phyloP scores from a whole-genome alignment of 2,888 invertebrate species.

The Toxonevra muliebris region DNA sequence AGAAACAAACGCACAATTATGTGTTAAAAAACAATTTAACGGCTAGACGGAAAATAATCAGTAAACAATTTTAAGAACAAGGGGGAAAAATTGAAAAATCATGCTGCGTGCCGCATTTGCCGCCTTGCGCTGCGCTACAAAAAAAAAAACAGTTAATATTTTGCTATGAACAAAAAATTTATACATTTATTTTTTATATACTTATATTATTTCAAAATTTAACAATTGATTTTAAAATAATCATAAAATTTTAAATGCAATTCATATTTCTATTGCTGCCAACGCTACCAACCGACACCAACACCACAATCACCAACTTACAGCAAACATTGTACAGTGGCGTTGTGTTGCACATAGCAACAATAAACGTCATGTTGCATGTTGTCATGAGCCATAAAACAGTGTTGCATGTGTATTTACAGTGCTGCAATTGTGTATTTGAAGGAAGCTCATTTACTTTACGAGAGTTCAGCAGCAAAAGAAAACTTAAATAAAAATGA shows the following conservation, averaged over 20 bases:
- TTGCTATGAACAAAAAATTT: too few species aligned
- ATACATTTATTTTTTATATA: too few species aligned
- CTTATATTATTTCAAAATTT: too few species aligned
- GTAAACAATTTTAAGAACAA: slow-evolving; percentile 10
- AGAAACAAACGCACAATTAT: too few species aligned
- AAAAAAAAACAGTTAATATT: slow-evolving; percentile 19
- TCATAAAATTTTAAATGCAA: too few species aligned
- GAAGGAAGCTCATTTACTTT: not conserved
- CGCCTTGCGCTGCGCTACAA: not conserved
- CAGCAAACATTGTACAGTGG: not conserved
- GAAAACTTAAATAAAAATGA: not conserved
- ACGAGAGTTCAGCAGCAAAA: not conserved
- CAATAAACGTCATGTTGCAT: slow-evolving; percentile 24
- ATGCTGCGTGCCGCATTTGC: slow-evolving; percentile 16
- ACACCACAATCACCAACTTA: not conserved
- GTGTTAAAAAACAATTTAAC: too few species aligned
- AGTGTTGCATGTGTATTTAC: slow-evolving; percentile 21
- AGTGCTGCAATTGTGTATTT: not conserved
- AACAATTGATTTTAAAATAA: too few species aligned
- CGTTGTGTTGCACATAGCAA: not conserved
- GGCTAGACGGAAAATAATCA: too few species aligned
- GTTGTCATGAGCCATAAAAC: slow-evolving; percentile 25
- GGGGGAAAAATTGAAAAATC: slow-evolving; percentile 33
- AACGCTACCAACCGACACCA: not conserved
- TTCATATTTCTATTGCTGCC: too few species aligned